Base-by-base conservation (phyloP, 30 jellyfish, hydroid and myxozoan species). In the Chrysaora quinquecirrha region DNA sequence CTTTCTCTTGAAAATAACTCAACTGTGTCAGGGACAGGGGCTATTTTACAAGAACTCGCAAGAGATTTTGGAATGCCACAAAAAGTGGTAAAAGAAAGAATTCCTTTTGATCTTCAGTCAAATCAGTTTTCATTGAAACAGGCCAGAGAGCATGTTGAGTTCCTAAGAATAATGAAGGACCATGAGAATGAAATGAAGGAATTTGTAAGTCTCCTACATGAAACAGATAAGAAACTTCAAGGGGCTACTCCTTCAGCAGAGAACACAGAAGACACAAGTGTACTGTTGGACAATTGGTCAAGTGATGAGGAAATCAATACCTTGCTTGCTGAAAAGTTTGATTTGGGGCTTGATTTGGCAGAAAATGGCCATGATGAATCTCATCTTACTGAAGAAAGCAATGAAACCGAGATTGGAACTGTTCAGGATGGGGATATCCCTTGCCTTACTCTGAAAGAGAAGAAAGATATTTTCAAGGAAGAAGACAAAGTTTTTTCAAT, bases 401-500 rank as follows among this genome's bases (percentile, higher is more conserved):
- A 52, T 52, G 68, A 52, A 52, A 52, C 24, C 9, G 29, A 52
- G 24, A 52, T 19, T 2, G 25, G 68, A 52, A 52, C 27, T 52
- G 68, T 52, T 52, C 68, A 52, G 68, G 68, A 52, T 52, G 68
- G 68, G 68, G 68, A 52, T 52, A 52, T 52, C 68, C 68, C 68
- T 52, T 52, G 68, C 68, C 68, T 52, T 19, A 52, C 68, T 52
- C 29, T 52, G 68, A 52, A 52, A 52, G 68, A 52, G 19, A 52
- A 52, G 68, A 52, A 25, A 52, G 68, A 52, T 52, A 52, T 52
- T 52, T 52, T 52, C 68, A 52, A 52, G 68, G 68, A 52, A 52
- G 68, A 52, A 52, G 68, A 52, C 68, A 52, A 52, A 52, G 19
- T 52, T 2, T 52, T 52, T 52, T 52, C 68, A 52, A 52, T 52